Conservation (phyloP, 64 coral and sea anemone genomes). For the Orbicella faveolata region DNA sequence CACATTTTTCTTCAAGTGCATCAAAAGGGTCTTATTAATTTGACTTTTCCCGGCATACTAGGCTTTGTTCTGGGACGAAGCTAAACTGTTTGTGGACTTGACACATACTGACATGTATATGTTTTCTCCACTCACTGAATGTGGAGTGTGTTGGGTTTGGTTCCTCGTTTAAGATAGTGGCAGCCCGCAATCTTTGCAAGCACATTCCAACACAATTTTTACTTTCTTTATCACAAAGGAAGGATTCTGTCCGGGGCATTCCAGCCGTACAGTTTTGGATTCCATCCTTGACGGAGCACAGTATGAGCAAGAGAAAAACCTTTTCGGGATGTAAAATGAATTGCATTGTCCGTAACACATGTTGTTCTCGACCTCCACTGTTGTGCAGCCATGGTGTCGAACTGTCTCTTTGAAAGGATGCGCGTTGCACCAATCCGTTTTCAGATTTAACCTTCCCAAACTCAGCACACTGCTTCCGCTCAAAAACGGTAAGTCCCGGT, state of each 20-base stretch:
- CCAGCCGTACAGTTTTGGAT: slow-evolving; percentile 5
- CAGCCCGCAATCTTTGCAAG: slow-evolving; percentile 36
- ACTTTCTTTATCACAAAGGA: slow-evolving; percentile 35
- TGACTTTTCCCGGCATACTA: no score
- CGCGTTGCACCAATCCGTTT: slow-evolving; percentile 14
- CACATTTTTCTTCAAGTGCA: no score
- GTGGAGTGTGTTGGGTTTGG: background rate
- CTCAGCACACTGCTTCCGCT: background rate
- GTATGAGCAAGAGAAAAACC: slow-evolving; percentile 46
- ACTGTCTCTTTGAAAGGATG: slow-evolving; percentile 18
- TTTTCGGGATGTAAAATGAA: slow-evolving; percentile 59
- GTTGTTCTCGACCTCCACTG: slow-evolving; percentile 16
- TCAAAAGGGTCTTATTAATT: no score
- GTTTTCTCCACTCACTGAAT: background rate
- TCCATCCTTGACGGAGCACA: slow-evolving; percentile 23
- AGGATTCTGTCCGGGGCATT: slow-evolving; percentile 33
- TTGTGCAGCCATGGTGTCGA: slow-evolving; percentile 13
- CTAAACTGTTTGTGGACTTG: no score
- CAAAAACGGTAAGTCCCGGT: background rate
- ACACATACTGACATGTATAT: background rate
- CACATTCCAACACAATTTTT: slow-evolving; percentile 17
- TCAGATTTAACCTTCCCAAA: background rate
- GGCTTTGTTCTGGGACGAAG: no score
- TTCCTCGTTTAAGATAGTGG: background rate
- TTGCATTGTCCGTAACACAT: slow-evolving; percentile 61